phyloP scores from a whole-genome alignment of 2,888 invertebrate species.

The Stenichneumon culpator region DNA sequence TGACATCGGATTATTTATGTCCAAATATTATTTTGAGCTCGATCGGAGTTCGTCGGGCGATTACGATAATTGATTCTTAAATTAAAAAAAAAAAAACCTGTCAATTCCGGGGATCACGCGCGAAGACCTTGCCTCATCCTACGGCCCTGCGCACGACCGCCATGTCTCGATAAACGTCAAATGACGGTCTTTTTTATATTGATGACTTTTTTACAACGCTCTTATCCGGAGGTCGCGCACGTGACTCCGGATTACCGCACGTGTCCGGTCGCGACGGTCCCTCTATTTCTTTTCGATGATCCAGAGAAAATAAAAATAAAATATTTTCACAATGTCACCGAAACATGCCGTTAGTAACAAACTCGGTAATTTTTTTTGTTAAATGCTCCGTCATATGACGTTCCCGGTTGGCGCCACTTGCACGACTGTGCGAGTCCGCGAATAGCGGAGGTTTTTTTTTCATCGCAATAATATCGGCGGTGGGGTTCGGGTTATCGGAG shows the following conservation, averaged over 20 bases:
- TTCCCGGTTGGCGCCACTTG: background rate
- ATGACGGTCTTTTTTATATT: slow-evolving; percentile 3
- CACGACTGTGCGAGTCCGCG: background rate
- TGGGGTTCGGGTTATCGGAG: slow-evolving; percentile 7
- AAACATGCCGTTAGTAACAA: background rate
- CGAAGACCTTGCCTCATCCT: background rate
- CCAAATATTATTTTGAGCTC: background rate
- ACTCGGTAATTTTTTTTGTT: background rate
- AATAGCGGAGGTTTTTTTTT: slow-evolving; percentile 12
- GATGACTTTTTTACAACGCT: too few relatives aligned
- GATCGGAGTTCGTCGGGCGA: background rate
- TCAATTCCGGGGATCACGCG: background rate
- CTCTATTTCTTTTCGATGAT: background rate
- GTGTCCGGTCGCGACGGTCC: background rate
- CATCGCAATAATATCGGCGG: background rate
- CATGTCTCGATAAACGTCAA: slow-evolving; percentile 2
- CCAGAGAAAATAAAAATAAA: background rate
- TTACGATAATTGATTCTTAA: background rate
- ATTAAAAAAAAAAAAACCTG: background rate
- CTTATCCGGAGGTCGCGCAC: background rate
- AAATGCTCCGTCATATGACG: slow-evolving; percentile 9
- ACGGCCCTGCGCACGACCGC: slow-evolving; percentile 6
- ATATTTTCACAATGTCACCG: background rate
- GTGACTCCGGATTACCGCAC: background rate
- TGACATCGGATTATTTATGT: background rate